A percentile compares a stretch with the other conserved stretches of the same genome.
These are phyloP conservation scores for Pseudonaja textilis DNA, from an alignment of 2,113 vertebrate species.

Conservation along the genomic window DNA sequence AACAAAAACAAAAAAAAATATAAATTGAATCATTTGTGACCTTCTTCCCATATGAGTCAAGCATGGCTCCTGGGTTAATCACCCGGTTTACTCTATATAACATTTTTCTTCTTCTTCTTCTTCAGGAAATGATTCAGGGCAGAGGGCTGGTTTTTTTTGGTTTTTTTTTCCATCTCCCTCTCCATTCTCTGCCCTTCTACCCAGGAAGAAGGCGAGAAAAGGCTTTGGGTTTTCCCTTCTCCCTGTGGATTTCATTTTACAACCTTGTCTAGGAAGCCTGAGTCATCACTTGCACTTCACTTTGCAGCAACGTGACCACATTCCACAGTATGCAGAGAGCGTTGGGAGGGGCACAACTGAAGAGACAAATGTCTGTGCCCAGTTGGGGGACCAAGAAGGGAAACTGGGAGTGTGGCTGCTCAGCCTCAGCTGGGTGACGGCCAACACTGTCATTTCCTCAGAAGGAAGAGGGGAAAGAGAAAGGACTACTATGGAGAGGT, in stretches of 20 bases:
- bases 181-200: slow-evolving; percentile 32
- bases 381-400: not conserved
- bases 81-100: slow-evolving; percentile 52
- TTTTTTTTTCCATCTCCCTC: slow-evolving; percentile 56
- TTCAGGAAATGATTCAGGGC: slow-evolving; percentile 76
- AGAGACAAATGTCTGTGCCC: slow-evolving; percentile 30
- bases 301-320: slow-evolving; percentile 65
- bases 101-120: slow-evolving; percentile 63
- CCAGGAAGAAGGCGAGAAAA: slow-evolving; percentile 49
- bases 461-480: not conserved
- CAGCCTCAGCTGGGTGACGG: not conserved
- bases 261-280: slow-evolving; percentile 62
- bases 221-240: not conserved
- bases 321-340: slow-evolving; percentile 40
- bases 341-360: slow-evolving; percentile 42
- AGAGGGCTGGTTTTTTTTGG: slow-evolving; percentile 31
- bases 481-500: not conserved
- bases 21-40: slow-evolving; percentile 48
- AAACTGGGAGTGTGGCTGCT: slow-evolving; percentile 45
- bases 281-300: slow-evolving; percentile 64
- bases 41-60: slow-evolving; percentile 56
- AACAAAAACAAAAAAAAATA: not conserved
- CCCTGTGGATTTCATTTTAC: slow-evolving; percentile 68
- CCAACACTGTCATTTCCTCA: not conserved
- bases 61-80: slow-evolving; percentile 64